Base-by-base conservation (phyloP, 2,113 vertebrate species). In the Eubucco bourcierii region DNA sequence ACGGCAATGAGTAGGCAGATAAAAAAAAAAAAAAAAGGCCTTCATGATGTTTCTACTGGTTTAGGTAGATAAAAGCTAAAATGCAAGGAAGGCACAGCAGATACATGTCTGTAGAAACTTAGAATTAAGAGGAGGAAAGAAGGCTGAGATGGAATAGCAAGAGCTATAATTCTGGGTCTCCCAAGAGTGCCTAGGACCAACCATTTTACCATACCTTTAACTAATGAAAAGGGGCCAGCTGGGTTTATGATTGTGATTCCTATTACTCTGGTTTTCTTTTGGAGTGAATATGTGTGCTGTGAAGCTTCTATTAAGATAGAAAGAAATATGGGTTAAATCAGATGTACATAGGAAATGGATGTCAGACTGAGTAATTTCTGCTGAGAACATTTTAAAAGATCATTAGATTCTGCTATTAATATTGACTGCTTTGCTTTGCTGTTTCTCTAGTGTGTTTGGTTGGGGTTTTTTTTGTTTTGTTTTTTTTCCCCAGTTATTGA, bases 401-500 rank as follows among this genome's bases (percentile, higher is more conserved):
- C 19, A 84, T 79, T 91, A 87, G 47, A 88, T 83, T 89, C 88
- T 91, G 77, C 75, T 87, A 33, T 86, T 94, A 95, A 90, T 80
- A 80, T 39, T 15, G 81, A 70, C 80, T 79, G 41, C n/a, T 85
- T 93, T 92, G 27, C 86, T 95, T 95, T 94, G 52, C 50, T 88
- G 60, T 94, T 96, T 97, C 89, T 84, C 73, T 71, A 75, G 56
- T 90, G 47, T 91, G 23, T 52, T 52, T 52, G 50, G 50, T 50
- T 50, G 50, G 37, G 4, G 9, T 39, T 23, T 23, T 52, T 24
- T 24, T 47, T n/a, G n/a, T n/a, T n/a, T n/a, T n/a, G n/a, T n/a
- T 24, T 52, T 94, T 78, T 60, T 95, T 85, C n/a, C n/a, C n/a
- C 84, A 90, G 56, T 91, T 96, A 87, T 78, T 96, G 94, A 83